Conservation (phyloP, 2,888 invertebrate species). For the Phlogophora meticulosa region DNA sequence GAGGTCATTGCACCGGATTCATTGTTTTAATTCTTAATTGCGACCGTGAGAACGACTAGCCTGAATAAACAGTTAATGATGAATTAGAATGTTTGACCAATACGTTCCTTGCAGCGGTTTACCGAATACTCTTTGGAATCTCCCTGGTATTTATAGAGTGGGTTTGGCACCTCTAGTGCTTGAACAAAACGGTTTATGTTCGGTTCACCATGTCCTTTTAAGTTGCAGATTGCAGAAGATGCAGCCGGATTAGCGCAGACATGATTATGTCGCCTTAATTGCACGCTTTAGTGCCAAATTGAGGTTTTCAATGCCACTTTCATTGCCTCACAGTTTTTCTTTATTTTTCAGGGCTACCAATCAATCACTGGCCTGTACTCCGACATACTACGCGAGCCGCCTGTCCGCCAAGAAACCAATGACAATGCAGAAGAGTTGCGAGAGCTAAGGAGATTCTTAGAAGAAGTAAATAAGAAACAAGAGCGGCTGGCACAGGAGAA, state of each 20-base stretch:
- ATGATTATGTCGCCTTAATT: fast-evolving
- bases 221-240: too few relatives aligned
- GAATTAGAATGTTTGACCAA: conserved; percentile 15
- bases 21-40: conserved; percentile 32
- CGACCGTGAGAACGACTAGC: conserved; percentile 36
- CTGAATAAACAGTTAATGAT: conserved; percentile 29
- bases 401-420: conserved; percentile 62
- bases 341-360: conserved; percentile 79
- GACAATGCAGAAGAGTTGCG: conserved; percentile 72
- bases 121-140: not conserved
- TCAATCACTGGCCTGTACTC: conserved; percentile 83
- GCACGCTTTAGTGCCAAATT: not conserved
- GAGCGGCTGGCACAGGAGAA: conserved; percentile 78
- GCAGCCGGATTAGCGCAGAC: too few relatives aligned
- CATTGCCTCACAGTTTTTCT: conserved; percentile 26
- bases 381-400: conserved; percentile 78
- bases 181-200: too few relatives aligned
- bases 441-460: conserved; percentile 74
- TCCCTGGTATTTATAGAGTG: too few relatives aligned
- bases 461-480: conserved; percentile 79
- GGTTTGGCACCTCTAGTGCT: too few relatives aligned
- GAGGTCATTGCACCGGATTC: conserved; percentile 41
- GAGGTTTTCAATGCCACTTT: conserved; percentile 20
- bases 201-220: too few relatives aligned
- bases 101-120: not conserved